Evolutionary conservation across 2,113 vertebrate genomes (phyloP), one percentile per base, ranked within the genome.

Genomic region (Fulmarus glacialis): DNA sequence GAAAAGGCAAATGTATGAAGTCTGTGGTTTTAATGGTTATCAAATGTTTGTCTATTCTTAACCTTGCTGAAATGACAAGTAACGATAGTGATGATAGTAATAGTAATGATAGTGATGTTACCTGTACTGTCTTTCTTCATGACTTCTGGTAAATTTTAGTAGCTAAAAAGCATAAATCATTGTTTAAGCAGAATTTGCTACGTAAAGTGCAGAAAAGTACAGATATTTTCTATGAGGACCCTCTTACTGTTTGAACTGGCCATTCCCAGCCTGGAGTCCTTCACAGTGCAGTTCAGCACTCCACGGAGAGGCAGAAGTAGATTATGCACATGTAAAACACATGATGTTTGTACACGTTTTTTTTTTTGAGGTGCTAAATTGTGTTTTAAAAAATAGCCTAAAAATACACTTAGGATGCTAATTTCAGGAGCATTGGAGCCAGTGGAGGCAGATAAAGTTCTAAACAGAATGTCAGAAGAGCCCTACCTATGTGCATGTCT

Each of bases 201-300:
- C 26, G 6, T 58, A 12, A 60, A 63, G 23, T 56, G 34, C 40
- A 60, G 66, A 75, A 63, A 82, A 82, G 13, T 27, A 36, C 11
- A 71, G 12, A 2, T n/a, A 8, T 38, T 85, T 84, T 60, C 8
- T 77, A 0, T 1, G 1, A 59, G 27, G 29, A 68, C 18, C 6
- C 6, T n/a, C 14, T 48, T 74, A 36, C 5, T 36, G 5, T 79
- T 91, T 64, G 59, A 70, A 67, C 12, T 23, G 24, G 8, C 43
- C 0, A 0, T 79, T 95, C 29, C 11, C 40, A 82, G 8, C 6
- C 18, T 2, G 1, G 8, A 75, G 30, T 53, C 26, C 36, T 63
- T 72, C 34, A 72, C 14, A 59, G 27, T 0, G 0, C 30, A 26
- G 62, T 36, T 82, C 34, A 56, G 34, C 0, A 1, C 13, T 87